Evolutionary conservation across 2,113 vertebrate genomes (phyloP), one percentile per base, ranked within the genome.

Genomic region (Tragelaphus scriptus): DNA sequence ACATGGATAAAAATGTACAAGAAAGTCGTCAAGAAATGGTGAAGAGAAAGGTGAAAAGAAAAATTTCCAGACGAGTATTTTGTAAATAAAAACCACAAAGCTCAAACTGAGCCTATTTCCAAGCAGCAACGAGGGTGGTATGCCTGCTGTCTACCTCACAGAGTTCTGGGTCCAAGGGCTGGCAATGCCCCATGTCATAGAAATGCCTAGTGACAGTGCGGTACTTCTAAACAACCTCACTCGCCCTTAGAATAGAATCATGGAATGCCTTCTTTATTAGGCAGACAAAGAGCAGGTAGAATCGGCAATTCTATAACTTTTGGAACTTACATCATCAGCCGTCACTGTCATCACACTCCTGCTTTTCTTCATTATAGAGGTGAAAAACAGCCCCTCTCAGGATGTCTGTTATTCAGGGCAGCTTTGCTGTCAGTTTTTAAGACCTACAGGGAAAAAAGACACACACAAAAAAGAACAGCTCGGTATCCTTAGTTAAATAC

Each of bases 351-450:
- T 99, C 88, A 99, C 99, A 97, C 99, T 99, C 97, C 99, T 99
- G 99, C 99, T 99, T 97, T 99, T 99, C 99, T 99, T 99, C 99
- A 99, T 99, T 94, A 90, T 99, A 6, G 9, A 97, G 30, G 79
- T 47, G 59, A 14, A 61, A 58, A 97, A 65, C 0, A 51, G 58
- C 55, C 84, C 95, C 40, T 2, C 21, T 0, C 0, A 49, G 80
- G 65, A 87, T 49, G 17, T 36, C 44, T 88, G 15, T 65, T 85
- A 15, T 84, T 77, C n/a, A 92, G 56, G 6, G 10, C 13, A 85
- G 53, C 49, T 97, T 91, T 88, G 79, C 79, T 95, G 77, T 17
- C n/a, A 36, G 32, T 68, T 61, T 0, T 8, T 36, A 79, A 40
- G 85, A 97, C 44, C 99, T 99, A 97, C 9, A 94, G 88, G 58